Base-by-base conservation (phyloP, 2,113 vertebrate genomes). In the Uropsilus gracilis region DNA sequence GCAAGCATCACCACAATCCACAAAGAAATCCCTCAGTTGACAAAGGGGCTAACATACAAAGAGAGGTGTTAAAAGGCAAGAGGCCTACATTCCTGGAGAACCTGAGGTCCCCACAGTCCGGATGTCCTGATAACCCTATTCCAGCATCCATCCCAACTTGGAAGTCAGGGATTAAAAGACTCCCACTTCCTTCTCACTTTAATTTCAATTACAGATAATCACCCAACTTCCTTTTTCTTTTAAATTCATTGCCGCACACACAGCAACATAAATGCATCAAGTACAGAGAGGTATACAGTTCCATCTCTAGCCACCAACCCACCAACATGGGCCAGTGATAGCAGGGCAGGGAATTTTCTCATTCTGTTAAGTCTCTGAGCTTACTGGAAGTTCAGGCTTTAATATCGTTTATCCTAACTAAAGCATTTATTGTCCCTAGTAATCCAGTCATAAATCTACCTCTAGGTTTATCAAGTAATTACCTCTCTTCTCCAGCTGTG, bases 171-270 rank as follows among this genome's bases (percentile, higher is more conserved):
- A 92, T 92, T 87, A 77, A 91, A 95, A 75, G 66, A 37, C 32
- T 93, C 59, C 28, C 59, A 76, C 53, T 95, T 90, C 90, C 81
- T 90, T 75, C 73, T 72, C 86, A 85, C 59, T 91, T 92, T 90
- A 26, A 86, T 91, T 82, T 82, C 83, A 95, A 94, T 82, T 82
- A 78, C 32, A 94, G 32, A 72, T 44, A 87, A 93, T 72, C 69
- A 91, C 17, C 34, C 30, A 83, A 64, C 37, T 71, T 89, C 77
- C 48, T 64, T 87, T 57, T 78, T 68, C 76, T 89, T 94, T 93
- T 76, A 90, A 84, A 85, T 90, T 75, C n/a, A 92, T 46, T 53
- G 66, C 20, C 46, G 10, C 42, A 76, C 64, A 34, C 37, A 46
- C 32, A 93, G 72, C 32, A 68, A 84, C 42, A 59, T 37, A 63